Evolutionary conservation across 2,113 vertebrate genomes (phyloP).

Genomic region (Puffinus mauretanicus): DNA sequence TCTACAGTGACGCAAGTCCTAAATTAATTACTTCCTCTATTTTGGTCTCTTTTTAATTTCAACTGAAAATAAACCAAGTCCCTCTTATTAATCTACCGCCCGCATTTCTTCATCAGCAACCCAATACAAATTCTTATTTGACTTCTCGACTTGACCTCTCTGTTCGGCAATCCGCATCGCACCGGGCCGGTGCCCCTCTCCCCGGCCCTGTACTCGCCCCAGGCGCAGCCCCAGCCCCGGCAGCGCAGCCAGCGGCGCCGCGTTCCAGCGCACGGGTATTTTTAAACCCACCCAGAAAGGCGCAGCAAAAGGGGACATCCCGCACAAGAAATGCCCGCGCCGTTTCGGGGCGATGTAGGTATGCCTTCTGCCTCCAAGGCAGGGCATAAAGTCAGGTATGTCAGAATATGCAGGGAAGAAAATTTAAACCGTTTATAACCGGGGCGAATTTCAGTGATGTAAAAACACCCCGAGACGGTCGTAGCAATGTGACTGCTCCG

Average conservation of each 20-base stretch:
- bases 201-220: neutral
- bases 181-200: neutral
- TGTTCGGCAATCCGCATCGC: neutral
- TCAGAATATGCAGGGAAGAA: neutral
- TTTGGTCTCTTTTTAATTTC: neutral
- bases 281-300: slow-evolving; percentile 33
- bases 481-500: neutral
- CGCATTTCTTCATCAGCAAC: neutral
- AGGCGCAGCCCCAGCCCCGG: neutral
- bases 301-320: neutral
- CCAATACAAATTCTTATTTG: neutral
- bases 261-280: slow-evolving; percentile 36
- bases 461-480: neutral
- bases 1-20: slow-evolving; percentile 19
- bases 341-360: neutral
- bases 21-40: slow-evolving; percentile 43
- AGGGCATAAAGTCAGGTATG: neutral
- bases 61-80: slow-evolving; percentile 39
- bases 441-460: neutral
- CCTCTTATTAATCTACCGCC: neutral
- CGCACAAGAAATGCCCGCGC: neutral
- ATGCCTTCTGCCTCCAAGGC: neutral
- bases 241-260: neutral
- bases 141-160: neutral
- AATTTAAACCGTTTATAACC: neutral